Base-by-base conservation (phyloP, 2,113 vertebrate species). In the Anoura caudifer region DNA sequence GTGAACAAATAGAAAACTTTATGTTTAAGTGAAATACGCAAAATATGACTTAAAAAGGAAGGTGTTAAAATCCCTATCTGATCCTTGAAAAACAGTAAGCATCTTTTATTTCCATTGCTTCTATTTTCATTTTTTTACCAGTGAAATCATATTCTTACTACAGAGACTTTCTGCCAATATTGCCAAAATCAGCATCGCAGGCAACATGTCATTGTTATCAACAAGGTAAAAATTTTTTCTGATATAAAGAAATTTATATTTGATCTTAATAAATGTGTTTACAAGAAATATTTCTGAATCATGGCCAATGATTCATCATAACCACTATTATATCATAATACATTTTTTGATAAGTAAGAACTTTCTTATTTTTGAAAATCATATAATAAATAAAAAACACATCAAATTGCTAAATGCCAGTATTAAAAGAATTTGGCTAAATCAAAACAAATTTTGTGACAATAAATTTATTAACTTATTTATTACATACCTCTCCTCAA, bases 1-100 rank as follows among this genome's bases (percentile, higher is more conserved):
- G 43, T 85, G 50, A 91, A 91, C 52, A 43, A 99, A 93, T 99
- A 98, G 26, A 99, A 26, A 98, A 99, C 92, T 99, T 99, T 96
- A 99, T 98, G 38, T 97, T 99, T 22, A 99, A 99, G 97, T 99
- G 99, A 90, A 99, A 99, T 97, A 99, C 99, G 99, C 99, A 99
- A 96, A 99, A 63, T 96, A 95, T 63, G 99, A 99, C 97, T 99
- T 56, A 56, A 61, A 99, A 97, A 94, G 91, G 81, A 79, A 38
- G 1, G 26, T 43, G 82, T 28, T 75, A 80, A 75, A 70, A 75
- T 31, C 17, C 6, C 69, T 16, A 70, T 26, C 15, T 77, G 43
- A 82, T 65, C 33, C 47, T 77, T 92, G 20, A 95, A 87, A 92
- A 95, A 54, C 17, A 52, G 14, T 87, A 97, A 86, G 4, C 3